A percentile compares a stretch with the other conserved stretches of the same genome.
Evolutionary conservation across 2,113 vertebrate species (phyloP).

Genomic region (Hemibagrus wyckioides): DNA sequence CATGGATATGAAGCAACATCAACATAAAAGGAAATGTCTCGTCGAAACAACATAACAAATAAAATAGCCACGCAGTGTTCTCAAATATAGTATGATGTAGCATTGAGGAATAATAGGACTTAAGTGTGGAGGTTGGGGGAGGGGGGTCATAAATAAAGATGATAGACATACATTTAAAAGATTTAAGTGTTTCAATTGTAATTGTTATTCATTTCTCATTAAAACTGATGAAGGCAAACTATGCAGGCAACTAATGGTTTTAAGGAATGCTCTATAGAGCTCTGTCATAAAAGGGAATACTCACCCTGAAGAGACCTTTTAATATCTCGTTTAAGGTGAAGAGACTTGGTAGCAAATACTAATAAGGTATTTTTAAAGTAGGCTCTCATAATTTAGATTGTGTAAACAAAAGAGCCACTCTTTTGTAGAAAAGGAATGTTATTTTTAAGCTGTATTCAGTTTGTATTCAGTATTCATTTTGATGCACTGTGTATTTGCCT

Average conservation of each 20-base stretch:
- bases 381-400: slow-evolving; percentile 9
- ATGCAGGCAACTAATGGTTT: background rate
- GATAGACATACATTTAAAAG: background rate
- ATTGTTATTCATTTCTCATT: background rate
- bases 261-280: slow-evolving; percentile 24
- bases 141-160: slow-evolving; percentile 12
- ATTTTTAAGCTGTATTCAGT: background rate
- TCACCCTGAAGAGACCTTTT: slow-evolving; percentile 7
- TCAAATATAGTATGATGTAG: slow-evolving; percentile 41
- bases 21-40: slow-evolving; percentile 78
- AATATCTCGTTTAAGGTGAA: background rate
- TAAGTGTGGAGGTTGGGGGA: slow-evolving; percentile 12
- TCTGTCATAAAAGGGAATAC: slow-evolving; percentile 6
- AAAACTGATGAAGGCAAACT: background rate
- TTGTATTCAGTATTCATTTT: slow-evolving; percentile 30
- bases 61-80: slow-evolving; percentile 55
- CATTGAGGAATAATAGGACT: slow-evolving; percentile 44
- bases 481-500: slow-evolving; percentile 52
- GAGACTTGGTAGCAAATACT: background rate
- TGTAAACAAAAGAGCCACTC: slow-evolving; percentile 23
- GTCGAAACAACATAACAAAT: slow-evolving; percentile 69
- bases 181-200: slow-evolving; percentile 24
- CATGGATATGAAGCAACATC: slow-evolving; percentile 69
- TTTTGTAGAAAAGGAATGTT: background rate
- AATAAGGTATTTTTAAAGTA: slow-evolving; percentile 1